Base-by-base conservation (phyloP, 1,140 invertebrate genomes). In the Drosophila asahinai region DNA sequence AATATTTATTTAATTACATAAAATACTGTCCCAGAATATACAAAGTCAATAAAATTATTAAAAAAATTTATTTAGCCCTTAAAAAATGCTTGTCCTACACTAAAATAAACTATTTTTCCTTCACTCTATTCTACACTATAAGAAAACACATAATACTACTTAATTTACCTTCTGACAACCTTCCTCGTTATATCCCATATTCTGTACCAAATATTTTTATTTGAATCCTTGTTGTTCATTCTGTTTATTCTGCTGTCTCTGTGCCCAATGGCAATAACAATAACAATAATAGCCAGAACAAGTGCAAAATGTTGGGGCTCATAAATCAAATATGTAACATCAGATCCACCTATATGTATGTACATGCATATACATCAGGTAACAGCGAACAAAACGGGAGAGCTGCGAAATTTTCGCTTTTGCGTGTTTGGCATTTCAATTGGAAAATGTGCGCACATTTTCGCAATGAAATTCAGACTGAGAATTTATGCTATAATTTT, bases 371-470 rank as follows among this genome's bases (percentile, higher is more conserved):
- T 51, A 19, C 80, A 63, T 36, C 76, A 80, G 62, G 71, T 47
- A 61, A 27, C 33, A 17, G 19, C n/a, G 51, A 33, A 30, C 33
- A 30, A 59, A 76, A 58, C 77, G 60, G 47, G 47, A 67, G 47
- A 67, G 81, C 60, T 72, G 54, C 33, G 67, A 60, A 73, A 61
- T 52, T 61, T 61, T 73, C 67, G 67, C 55, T 76, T 62, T 81
- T 81, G 51, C 81, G 82, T 86, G 82, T 86, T 81, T 70, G 77
- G 77, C 82, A 84, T 86, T 86, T 81, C 82, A 86, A 86, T 86
- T 86, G 82, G 68, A 73, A 86, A 86, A 86, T 86, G 78, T 86
- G 82, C 78, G 62, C 82, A 86, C 82, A 86, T 86, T 86, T 86
- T 86, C 81, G 62, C 82, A 74, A 63, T 38, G 51, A 62, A 63